These are phyloP conservation scores for Phasia obesa DNA, from an alignment of 2,888 invertebrate species.

Conservation along the genomic window DNA sequence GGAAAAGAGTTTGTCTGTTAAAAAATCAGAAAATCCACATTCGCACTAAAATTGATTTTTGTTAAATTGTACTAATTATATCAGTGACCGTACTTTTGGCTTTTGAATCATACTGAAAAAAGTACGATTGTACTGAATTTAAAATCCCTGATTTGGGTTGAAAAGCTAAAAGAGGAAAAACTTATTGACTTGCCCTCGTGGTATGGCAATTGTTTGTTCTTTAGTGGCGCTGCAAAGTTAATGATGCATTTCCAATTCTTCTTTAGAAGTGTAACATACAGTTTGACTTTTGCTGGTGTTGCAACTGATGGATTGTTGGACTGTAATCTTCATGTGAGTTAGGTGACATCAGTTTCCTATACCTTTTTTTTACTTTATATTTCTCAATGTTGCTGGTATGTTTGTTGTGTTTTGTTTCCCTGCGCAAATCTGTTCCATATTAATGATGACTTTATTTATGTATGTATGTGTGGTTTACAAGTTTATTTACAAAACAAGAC, in stretches of 20 bases:
- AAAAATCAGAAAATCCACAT: no score
- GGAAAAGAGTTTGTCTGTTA: no score
- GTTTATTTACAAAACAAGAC: conserved; percentile 58
- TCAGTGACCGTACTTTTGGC: no score
- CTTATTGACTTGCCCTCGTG: no score
- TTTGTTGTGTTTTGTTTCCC: conserved; percentile 25
- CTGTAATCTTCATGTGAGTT: conserved; percentile 78
- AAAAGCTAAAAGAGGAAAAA: no score
- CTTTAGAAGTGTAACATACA: conserved; percentile 43
- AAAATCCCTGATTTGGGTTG: no score
- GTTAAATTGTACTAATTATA: no score
- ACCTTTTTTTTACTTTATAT: conserved; percentile 17
- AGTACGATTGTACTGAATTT: no score
- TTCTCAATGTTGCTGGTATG: conserved; percentile 14
- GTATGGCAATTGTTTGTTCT: conserved; percentile 44
- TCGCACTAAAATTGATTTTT: no score
- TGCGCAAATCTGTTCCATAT: background rate
- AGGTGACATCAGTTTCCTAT: conserved; percentile 79
- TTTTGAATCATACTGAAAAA: no score
- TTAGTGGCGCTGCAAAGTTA: conserved; percentile 69
- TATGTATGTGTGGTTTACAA: conserved; percentile 53
- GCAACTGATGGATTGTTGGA: conserved; percentile 48
- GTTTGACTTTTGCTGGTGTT: conserved; percentile 15
- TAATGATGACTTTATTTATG: conserved; percentile 67
- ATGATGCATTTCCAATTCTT: conserved; percentile 67